Evolutionary conservation across 2,113 vertebrate species (phyloP).

Genomic region (Hippocampus comes): DNA sequence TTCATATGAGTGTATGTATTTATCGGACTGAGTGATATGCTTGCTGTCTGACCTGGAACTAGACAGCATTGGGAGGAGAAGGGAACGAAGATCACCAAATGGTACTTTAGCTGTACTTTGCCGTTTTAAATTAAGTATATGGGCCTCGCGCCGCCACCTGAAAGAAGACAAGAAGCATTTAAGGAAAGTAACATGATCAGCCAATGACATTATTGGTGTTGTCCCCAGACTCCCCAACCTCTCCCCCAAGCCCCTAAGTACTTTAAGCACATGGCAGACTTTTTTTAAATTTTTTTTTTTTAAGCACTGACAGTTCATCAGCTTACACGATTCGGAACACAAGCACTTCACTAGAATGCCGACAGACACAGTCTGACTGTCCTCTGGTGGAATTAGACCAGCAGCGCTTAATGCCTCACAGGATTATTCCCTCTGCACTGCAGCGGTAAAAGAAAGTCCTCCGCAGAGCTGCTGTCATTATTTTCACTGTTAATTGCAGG

Average conservation of each 20-base stretch:
- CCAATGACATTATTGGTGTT: conserved; percentile 32
- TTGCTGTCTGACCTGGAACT: conserved; percentile 19
- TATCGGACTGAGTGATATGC: conserved; percentile 52
- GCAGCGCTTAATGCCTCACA: conserved; percentile 55
- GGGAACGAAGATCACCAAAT: conserved; percentile 69
- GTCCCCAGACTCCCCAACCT: conserved; percentile 22
- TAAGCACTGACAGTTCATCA: conserved; percentile 71
- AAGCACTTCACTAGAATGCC: conserved; percentile 71
- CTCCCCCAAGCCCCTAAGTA: conserved; percentile 42
- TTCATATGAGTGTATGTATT: conserved; percentile 62
- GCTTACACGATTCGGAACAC: conserved; percentile 68
- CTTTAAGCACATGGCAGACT: conserved; percentile 58
- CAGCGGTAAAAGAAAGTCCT: conserved; percentile 33
- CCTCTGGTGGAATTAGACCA: conserved; percentile 53
- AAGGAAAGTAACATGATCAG: conserved; percentile 56
- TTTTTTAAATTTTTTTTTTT: conserved; percentile 36
- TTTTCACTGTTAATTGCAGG: conserved; percentile 30
- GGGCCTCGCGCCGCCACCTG: conserved; percentile 54
- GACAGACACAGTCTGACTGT: conserved; percentile 56
- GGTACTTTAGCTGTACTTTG: conserved; percentile 68
- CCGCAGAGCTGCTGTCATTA: conserved; percentile 1
- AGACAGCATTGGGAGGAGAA: conserved; percentile 53
- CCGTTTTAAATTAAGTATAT: conserved; percentile 75
- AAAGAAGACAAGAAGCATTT: conserved; percentile 66
- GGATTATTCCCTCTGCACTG: conserved; percentile 43